A percentile compares a stretch with the other conserved stretches of the same genome.
Evolutionary conservation across 1,140 invertebrate species (phyloP).

Genomic region (Euschistus heros): DNA sequence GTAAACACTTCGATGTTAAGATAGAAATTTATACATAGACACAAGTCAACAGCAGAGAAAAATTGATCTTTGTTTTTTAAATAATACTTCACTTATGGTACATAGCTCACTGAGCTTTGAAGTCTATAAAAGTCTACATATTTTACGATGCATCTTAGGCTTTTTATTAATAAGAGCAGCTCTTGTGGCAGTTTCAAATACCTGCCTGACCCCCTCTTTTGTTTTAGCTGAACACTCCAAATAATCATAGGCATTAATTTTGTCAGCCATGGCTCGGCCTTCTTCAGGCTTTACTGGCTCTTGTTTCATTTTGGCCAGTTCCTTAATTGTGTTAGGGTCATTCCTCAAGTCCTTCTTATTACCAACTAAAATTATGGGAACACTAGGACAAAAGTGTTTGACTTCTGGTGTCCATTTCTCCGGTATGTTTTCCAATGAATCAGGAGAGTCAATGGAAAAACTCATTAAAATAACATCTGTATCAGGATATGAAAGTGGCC

Average conservation of each 20-base stretch:
- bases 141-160: slow-evolving; percentile 14
- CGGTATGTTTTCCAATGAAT: slow-evolving; percentile 93
- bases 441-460: slow-evolving; percentile 94
- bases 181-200: slow-evolving; percentile 97
- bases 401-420: slow-evolving; percentile 98
- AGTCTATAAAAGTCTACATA: slow-evolving; percentile 1
- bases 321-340: slow-evolving; percentile 90
- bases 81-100: too few species aligned
- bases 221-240: slow-evolving; percentile 99
- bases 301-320: slow-evolving; percentile 98
- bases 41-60: too few species aligned
- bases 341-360: slow-evolving; percentile 94
- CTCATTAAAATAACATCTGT: slow-evolving; percentile 98
- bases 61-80: too few species aligned
- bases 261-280: slow-evolving; percentile 95
- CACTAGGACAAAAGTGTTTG: slow-evolving; percentile 96
- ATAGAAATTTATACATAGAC: too few species aligned
- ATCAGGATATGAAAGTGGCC: slow-evolving; percentile 93
- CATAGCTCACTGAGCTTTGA: too few species aligned
- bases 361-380: slow-evolving; percentile 94
- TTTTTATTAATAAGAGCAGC: slow-evolving; percentile 82
- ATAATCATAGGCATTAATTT: slow-evolving; percentile 98
- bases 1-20: too few species aligned
- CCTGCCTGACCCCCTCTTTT: slow-evolving; percentile 97
- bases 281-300: slow-evolving; percentile 98